Conservation (phyloP, 1,140 invertebrate species). For the Drosophila miranda region DNA sequence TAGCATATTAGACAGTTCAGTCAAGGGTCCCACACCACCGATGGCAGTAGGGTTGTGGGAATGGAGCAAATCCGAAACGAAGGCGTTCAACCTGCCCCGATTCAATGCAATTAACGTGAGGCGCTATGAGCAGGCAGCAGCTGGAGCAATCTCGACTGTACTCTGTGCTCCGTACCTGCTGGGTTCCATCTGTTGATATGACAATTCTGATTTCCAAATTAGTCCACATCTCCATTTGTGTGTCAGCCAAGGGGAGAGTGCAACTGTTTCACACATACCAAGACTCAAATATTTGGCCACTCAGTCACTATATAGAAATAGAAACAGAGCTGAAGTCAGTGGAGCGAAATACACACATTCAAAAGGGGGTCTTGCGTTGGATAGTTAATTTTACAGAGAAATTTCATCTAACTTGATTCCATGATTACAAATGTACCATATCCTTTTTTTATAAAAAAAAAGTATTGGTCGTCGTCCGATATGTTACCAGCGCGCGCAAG, state of each 20-base stretch:
- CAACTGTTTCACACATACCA: constrained; percentile 40
- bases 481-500: too few species aligned
- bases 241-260: constrained; percentile 19
- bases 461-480: too few species aligned
- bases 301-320: constrained; percentile 23
- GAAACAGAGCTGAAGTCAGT: not conserved
- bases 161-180: constrained; percentile 16
- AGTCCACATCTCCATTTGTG: constrained; percentile 16
- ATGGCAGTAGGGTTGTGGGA: not conserved
- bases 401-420: too few species aligned
- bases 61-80: constrained; percentile 4
- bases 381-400: too few species aligned
- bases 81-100: constrained; percentile 54
- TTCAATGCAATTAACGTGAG: constrained; percentile 77
- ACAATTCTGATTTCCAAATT: constrained; percentile 60
- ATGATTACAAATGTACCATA: too few species aligned
- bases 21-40: constrained; percentile 39
- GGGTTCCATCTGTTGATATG: constrained; percentile 66
- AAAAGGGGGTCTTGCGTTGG: not conserved
- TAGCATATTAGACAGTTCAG: constrained; percentile 75
- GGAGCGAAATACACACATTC: not conserved
- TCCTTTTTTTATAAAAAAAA: too few species aligned
- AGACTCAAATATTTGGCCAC: constrained; percentile 9
- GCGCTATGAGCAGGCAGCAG: constrained; percentile 45
- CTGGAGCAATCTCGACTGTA: constrained; percentile 20